Evolutionary conservation across 2,888 invertebrate genomes (phyloP), one percentile per base, ranked within the genome.

Genomic region (Tricholauxania praeusta): DNA sequence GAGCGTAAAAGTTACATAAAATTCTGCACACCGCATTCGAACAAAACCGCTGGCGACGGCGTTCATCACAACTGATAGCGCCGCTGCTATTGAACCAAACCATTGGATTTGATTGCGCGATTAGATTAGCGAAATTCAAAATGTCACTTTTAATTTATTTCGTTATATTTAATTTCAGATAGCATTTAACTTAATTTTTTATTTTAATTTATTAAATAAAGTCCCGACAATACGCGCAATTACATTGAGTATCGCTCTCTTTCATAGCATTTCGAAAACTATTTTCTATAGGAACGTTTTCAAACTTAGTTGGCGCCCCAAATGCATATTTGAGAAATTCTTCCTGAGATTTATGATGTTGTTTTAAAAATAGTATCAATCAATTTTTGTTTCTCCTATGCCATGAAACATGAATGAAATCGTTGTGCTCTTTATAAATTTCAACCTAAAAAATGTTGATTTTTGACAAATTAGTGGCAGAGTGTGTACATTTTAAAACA

Each of bases 321-420:
- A 19, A 64, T 15, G 49, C 19, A 48, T 22, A 10, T 51, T 51
- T 51, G 14, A 17, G 6, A 51, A 64, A 28, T 52, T 51, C 39
- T 39, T 51, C 51, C 7, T 19, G 7, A 49, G 51, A 22, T 64
- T 64, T 52, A 28, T 64, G 39, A 39, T 39, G 39, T 39, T 52
- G 51, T 51, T 64, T 64, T 51, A 48, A 17, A 52, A 64, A 64
- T 64, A 64, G 51, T 64, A 52, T 8, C 28, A 51, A 28, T 64
- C 15, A 28, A 19, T 49, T 48, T 19, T 49, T 22, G 8, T 51
- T 39, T 39, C 39, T 39, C 10, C 39, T 39, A 7, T 10, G 39
- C 39, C 10, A 7, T 63, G 63, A 51, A 28, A 51, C 19, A 64
- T 64, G 64, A 64, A 51, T 64, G 64, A 51, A 64, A 17, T 39